Percentiles rank a stretch among this genome's conserved stretches.
Evolutionary conservation across 2,888 invertebrate species (phyloP).

Genomic region (Phalera bucephala): DNA sequence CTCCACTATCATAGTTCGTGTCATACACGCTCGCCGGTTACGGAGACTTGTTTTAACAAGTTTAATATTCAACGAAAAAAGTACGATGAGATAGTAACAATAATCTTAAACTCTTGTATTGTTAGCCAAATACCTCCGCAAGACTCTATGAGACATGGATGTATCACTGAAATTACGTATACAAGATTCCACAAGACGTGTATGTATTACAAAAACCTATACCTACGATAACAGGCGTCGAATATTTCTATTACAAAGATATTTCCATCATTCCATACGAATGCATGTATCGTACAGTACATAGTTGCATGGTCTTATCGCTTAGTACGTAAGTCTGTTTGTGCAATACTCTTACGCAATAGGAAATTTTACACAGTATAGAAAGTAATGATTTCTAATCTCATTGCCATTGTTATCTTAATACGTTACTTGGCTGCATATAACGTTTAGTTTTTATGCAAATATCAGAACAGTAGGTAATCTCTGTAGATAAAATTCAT

Average conservation of each 20-base stretch:
- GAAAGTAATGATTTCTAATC: constrained; percentile 69
- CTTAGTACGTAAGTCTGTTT: constrained; percentile 40
- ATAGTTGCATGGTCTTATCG: constrained; percentile 40
- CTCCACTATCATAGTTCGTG: too few species aligned
- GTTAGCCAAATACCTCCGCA: too few species aligned
- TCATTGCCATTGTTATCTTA: constrained; percentile 65
- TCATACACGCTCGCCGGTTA: too few species aligned
- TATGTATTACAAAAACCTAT: too few species aligned
- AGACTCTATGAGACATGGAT: too few species aligned
- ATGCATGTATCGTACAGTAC: constrained; percentile 13
- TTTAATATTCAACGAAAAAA: too few species aligned
- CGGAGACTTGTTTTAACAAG: too few species aligned
- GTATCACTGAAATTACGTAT: too few species aligned
- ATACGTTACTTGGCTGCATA: constrained; percentile 38
- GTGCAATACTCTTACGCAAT: constrained; percentile 54
- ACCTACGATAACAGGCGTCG: too few species aligned
- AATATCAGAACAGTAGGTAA: constrained; percentile 18
- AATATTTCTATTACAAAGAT: constrained; percentile 21
- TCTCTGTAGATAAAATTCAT: constrained; percentile 24
- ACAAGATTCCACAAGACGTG: too few species aligned
- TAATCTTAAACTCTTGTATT: too few species aligned
- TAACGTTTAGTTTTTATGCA: constrained; percentile 27
- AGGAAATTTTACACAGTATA: constrained; percentile 58
- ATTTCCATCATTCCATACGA: constrained; percentile 24
- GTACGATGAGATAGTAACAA: too few species aligned